These are phyloP conservation scores for Channa argus DNA, from an alignment of 2,113 vertebrate species.

Conservation along the genomic window DNA sequence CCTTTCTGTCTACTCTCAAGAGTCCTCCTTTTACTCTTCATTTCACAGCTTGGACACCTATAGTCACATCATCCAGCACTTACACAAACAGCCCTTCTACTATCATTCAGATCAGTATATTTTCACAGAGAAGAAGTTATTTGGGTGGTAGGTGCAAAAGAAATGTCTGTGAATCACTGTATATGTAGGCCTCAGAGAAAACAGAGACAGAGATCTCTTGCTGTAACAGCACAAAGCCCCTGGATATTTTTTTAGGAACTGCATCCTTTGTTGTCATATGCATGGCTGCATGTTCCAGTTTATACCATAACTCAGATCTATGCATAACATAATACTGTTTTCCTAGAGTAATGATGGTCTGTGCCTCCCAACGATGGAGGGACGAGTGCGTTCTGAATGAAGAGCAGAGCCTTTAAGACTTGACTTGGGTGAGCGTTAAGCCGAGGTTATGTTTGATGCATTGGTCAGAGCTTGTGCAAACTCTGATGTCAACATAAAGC, in stretches of 20 bases:
- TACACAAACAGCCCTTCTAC: not conserved
- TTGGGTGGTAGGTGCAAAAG: not conserved
- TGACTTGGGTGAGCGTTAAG: not conserved
- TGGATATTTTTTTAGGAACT: slow-evolving; percentile 18
- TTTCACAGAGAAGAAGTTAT: not conserved
- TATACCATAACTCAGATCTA: not conserved
- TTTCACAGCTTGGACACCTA: not conserved
- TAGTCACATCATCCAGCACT: not conserved
- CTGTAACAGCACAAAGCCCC: not conserved
- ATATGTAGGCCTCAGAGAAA: slow-evolving; percentile 19
- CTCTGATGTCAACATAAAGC: no score
- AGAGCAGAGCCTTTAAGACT: not conserved
- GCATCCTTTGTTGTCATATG: slow-evolving; percentile 6
- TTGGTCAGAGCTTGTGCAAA: no score
- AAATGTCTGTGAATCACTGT: not conserved
- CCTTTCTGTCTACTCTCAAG: slow-evolving; percentile 4
- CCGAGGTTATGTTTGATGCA: no score
- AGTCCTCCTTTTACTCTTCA: slow-evolving; percentile 16
- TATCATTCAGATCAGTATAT: slow-evolving; percentile 1
- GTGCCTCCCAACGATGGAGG: not conserved
- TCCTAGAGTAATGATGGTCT: slow-evolving; percentile 7
- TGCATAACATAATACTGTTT: not conserved
- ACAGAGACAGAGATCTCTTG: not conserved
- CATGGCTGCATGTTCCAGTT: not conserved
- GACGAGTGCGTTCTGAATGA: not conserved